Conservation (phyloP, 1,140 invertebrate genomes). For the Trinorchestia longiramus region DNA sequence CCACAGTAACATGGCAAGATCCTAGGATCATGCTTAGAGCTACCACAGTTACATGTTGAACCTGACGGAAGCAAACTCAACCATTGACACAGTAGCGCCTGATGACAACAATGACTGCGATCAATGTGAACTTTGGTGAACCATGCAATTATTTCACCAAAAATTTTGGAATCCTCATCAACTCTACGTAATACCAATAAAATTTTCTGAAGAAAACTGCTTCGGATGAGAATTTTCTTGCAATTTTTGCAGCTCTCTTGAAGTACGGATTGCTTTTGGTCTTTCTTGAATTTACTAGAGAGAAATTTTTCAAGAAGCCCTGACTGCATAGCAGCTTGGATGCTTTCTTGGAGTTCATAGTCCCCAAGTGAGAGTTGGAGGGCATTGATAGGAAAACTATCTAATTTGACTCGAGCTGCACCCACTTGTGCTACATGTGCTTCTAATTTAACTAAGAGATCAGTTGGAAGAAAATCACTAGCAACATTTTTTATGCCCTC, state of each 20-base stretch:
- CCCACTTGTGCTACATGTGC: neutral
- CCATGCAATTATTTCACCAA: neutral
- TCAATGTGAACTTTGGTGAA: conserved; percentile 17
- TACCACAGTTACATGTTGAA: neutral
- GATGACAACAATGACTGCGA: neutral
- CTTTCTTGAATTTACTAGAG: neutral
- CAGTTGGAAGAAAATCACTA: neutral
- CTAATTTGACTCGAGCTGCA: neutral
- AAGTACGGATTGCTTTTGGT: neutral
- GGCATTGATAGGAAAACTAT: neutral
- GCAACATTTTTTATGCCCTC: neutral
- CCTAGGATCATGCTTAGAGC: neutral
- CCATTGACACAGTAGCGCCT: neutral
- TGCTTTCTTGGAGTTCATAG: neutral
- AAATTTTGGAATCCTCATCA: neutral
- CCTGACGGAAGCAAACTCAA: neutral
- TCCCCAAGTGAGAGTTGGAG: neutral
- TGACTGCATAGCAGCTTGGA: neutral
- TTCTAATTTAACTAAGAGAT: neutral
- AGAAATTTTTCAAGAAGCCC: neutral
- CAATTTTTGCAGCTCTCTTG: neutral
- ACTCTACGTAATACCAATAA: neutral
- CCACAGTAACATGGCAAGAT: neutral
- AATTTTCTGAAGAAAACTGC: neutral
- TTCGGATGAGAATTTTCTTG: neutral